Evolutionary conservation across 2,888 invertebrate genomes (phyloP).

Genomic region (Eutolmus rufibarbis): DNA sequence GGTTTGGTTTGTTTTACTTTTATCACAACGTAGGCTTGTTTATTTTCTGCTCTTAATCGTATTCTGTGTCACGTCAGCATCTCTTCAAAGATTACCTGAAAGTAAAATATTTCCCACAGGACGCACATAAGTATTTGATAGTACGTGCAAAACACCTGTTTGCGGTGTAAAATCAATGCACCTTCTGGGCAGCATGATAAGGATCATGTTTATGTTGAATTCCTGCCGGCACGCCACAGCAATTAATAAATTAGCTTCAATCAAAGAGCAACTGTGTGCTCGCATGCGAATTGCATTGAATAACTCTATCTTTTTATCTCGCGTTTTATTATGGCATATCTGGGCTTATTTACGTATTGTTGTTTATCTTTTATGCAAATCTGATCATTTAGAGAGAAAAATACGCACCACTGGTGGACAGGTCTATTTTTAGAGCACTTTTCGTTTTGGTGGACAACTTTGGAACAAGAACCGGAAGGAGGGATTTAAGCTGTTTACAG

Average conservation of each 20-base stretch:
- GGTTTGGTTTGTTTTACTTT: background rate
- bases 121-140: background rate
- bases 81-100: background rate
- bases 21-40: background rate
- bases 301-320: background rate
- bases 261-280: background rate
- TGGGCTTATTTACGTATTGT: background rate
- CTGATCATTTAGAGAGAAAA: background rate
- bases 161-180: background rate
- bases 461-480: conserved; percentile 16
- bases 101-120: background rate
- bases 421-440: background rate
- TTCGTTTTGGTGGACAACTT: background rate
- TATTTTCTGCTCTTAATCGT: background rate
- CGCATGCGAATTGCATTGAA: background rate
- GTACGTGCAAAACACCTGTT: background rate
- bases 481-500: conserved; percentile 9
- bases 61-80: background rate
- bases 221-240: background rate
- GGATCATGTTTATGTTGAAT: background rate
- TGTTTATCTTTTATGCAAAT: background rate
- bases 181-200: background rate
- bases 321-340: background rate
- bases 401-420: background rate
- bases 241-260: background rate